Evolutionary conservation across 2,113 vertebrate genomes (phyloP).

Genomic region (Antechinus flavipes): DNA sequence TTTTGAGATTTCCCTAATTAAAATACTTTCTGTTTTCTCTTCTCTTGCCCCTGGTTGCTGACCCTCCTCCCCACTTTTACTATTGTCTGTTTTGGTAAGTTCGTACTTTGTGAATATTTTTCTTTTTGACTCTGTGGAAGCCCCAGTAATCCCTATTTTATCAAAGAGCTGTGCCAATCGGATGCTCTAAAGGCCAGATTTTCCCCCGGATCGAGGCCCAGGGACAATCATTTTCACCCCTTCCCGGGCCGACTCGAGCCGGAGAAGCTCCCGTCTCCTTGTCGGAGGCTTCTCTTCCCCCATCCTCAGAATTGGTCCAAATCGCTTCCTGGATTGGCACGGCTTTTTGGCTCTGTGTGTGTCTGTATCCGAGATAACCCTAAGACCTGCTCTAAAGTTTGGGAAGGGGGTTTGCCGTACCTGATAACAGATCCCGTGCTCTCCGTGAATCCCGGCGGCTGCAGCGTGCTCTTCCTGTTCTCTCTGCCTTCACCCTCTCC

Average conservation of each 20-base stretch:
- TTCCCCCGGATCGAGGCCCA: conserved; percentile 64
- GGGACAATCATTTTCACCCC: conserved; percentile 34
- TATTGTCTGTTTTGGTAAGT: conserved; percentile 99
- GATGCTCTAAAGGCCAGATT: conserved; percentile 61
- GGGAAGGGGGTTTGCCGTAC: conserved; percentile 79
- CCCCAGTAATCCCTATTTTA: conserved; percentile 80
- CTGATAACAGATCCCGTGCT: conserved; percentile 79
- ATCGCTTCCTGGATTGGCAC: conserved; percentile 77
- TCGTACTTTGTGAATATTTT: conserved; percentile 91
- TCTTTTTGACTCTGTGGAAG: conserved; percentile 82
- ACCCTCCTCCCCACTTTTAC: conserved; percentile 98
- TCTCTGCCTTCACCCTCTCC: conserved; percentile 83
- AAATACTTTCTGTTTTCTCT: conserved; percentile 99
- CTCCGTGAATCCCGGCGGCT: conserved; percentile 76
- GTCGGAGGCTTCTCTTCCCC: conserved; percentile 12
- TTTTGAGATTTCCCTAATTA: conserved; percentile 95
- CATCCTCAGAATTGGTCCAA: conserved; percentile 36
- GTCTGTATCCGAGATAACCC: conserved; percentile 74
- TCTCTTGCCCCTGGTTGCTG: conserved; percentile 97
- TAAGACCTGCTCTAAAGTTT: conserved; percentile 74
- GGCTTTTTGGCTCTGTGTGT: conserved; percentile 68
- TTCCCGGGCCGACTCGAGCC: conserved; percentile 45
- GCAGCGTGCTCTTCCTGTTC: conserved; percentile 75
- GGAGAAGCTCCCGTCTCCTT: background rate
- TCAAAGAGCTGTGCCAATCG: conserved; percentile 85